These are phyloP conservation scores for Microtus oregoni DNA, from an alignment of 2,113 vertebrate species.

Conservation along the genomic window DNA sequence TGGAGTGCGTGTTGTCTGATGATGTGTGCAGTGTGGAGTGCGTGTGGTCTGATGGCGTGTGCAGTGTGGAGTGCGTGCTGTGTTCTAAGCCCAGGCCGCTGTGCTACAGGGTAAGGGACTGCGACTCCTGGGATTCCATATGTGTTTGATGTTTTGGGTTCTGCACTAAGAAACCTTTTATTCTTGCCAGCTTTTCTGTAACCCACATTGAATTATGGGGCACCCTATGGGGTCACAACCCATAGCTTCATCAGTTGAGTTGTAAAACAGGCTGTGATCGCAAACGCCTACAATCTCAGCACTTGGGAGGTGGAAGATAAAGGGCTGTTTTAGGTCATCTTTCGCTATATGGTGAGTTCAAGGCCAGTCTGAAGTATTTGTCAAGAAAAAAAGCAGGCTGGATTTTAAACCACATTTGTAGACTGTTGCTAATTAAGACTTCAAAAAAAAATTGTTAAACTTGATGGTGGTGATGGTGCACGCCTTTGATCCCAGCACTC, in stretches of 20 bases:
- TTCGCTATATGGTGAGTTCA: background rate
- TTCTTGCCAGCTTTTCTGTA: background rate
- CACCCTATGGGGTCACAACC: background rate
- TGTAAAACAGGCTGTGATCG: background rate
- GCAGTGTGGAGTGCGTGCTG: background rate
- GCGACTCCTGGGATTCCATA: background rate
- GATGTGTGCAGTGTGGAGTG: too few relatives aligned
- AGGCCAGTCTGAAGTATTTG: background rate
- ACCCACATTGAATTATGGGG: background rate
- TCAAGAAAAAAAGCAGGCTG: background rate
- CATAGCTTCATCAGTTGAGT: background rate
- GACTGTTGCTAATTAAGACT: background rate
- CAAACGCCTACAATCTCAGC: background rate
- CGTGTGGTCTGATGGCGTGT: too few relatives aligned
- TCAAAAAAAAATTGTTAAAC: background rate
- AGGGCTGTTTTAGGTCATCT: background rate
- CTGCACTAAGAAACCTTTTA: background rate
- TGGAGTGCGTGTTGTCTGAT: too few relatives aligned
- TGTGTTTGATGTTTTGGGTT: background rate
- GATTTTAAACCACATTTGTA: too few relatives aligned
- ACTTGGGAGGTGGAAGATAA: background rate
- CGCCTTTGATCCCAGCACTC: background rate
- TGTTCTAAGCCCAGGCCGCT: background rate
- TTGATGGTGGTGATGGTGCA: background rate
- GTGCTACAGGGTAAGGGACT: background rate